Evolutionary conservation across 1,140 invertebrate genomes (phyloP), one percentile per base, ranked within the genome.

Genomic region (Polypedilum vanderplanki): DNA sequence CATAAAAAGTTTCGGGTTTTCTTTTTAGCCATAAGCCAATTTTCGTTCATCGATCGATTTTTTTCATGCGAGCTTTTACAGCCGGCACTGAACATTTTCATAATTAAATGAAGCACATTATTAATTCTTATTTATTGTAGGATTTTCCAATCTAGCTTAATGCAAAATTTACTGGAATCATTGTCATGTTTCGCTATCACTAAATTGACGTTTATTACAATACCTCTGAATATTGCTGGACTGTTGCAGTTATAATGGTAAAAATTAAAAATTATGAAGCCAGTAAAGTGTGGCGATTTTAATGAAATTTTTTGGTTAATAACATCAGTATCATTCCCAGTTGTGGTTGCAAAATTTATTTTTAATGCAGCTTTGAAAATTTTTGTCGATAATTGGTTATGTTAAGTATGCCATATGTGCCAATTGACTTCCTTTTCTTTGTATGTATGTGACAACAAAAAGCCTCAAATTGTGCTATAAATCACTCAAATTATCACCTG

Each of bases 401-500:
- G 15, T 46, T 12, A 5, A 41, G 5, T 46, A 8, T 46, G 41
- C 41, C 41, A 46, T 46, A 46, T 46, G 41, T 33, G 24, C 24
- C 24, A 12, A 46, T 46, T 46, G 41, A 46, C 41, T 46, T 33
- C 24, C 5, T 33, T 33, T 33, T 33, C 24, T 33, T 33, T 33
- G 24, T 33, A 33, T 33, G 24, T 33, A 33, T 46, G 41, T 46
- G 41, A 15, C 41, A 15, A 46, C 9, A 9, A 46, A 46, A 46
- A 46, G 41, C 41, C 41, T 3, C 41, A 46, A 46, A 46, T 46
- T 46, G 41, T 46, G 41, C 41, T 12, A 46, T 46, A 46, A 46
- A 46, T 46, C 41, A 46, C 41, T 46, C 41, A 46, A 46, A 46
- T 46, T 46, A 46, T 46, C 41, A 46, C 41, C 41, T 46, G 41